Percentiles rank a stretch among this genome's conserved stretches.
Conservation (phyloP, 2,888 invertebrate species). For the Ophion ellenae region DNA sequence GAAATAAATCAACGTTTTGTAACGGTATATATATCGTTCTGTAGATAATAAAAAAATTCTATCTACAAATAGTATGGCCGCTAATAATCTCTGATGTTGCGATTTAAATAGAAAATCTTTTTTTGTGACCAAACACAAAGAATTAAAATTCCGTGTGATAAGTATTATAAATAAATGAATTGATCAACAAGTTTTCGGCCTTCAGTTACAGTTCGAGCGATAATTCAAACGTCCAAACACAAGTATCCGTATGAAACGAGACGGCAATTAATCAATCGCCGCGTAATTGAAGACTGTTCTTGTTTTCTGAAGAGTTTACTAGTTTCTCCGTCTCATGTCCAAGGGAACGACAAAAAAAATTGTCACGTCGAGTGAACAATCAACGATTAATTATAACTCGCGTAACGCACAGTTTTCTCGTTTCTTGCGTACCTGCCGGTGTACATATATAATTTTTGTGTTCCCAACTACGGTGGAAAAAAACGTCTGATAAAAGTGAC, state of each 20-base stretch:
- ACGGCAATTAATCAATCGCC: slow-evolving; percentile 29
- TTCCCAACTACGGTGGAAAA: slow-evolving; percentile 38
- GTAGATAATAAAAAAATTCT: too few relatives aligned
- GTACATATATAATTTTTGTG: slow-evolving; percentile 3
- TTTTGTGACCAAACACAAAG: too few relatives aligned
- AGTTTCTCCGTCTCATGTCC: neutral
- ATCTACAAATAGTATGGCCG: too few relatives aligned
- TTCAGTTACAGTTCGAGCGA: neutral
- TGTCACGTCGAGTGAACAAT: slow-evolving; percentile 27
- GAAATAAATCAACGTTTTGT: too few relatives aligned
- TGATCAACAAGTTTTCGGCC: too few relatives aligned
- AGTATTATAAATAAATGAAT: too few relatives aligned
- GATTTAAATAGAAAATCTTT: too few relatives aligned
- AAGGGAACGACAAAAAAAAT: slow-evolving; percentile 2
- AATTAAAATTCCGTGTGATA: too few relatives aligned
- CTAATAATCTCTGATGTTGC: too few relatives aligned
- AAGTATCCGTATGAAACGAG: neutral
- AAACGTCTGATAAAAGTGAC: slow-evolving; percentile 62
- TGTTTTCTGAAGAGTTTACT: slow-evolving; percentile 16
- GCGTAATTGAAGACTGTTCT: slow-evolving; percentile 13
- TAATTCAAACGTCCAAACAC: neutral
- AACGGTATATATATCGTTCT: too few relatives aligned
- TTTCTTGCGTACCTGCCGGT: slow-evolving; percentile 10
- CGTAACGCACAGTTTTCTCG: slow-evolving; percentile 22
- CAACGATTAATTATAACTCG: slow-evolving; percentile 44